These are phyloP conservation scores for Girardia tigrina DNA, from an alignment of 2,888 invertebrate genomes.

Conservation along the genomic window DNA sequence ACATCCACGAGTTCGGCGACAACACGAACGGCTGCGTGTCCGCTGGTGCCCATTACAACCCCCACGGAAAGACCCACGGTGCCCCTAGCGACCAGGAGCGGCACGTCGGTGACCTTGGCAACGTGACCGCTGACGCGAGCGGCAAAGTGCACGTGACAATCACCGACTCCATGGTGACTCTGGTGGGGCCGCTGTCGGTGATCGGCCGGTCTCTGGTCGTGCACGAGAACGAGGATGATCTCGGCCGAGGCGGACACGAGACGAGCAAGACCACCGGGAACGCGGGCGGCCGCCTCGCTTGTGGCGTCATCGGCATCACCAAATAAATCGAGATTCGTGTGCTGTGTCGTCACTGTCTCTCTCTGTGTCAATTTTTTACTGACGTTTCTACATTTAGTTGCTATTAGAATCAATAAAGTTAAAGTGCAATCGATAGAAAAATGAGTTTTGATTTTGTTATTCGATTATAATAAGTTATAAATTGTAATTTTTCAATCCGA, in stretches of 20 bases:
- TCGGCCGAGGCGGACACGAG: slow-evolving; percentile 80
- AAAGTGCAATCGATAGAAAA: no score
- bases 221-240: slow-evolving; percentile 80
- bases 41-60: slow-evolving; percentile 85
- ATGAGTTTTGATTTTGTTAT: no score
- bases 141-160: slow-evolving; percentile 43
- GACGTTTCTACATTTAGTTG: no score
- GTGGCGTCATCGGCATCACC: slow-evolving; percentile 70
- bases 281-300: slow-evolving; percentile 75
- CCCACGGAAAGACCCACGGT: slow-evolving; percentile 65
- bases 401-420: no score
- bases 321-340: slow-evolving; percentile 40
- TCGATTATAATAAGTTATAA: no score
- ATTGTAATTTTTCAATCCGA: no score
- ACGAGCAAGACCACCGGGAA: slow-evolving; percentile 82
- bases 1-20: slow-evolving; percentile 88
- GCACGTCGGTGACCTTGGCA: slow-evolving; percentile 77
- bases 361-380: no score
- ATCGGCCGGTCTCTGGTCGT: slow-evolving; percentile 53
- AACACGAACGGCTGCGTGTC: slow-evolving; percentile 80
- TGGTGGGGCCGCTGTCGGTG: slow-evolving; percentile 46
- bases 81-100: slow-evolving; percentile 58
- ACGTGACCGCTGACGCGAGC: slow-evolving; percentile 42
- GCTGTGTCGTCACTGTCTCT: no score
- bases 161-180: slow-evolving; percentile 42